phyloP scores from a whole-genome alignment of 2,797 vertebrate species.

The Tolypeutes matacus region DNA sequence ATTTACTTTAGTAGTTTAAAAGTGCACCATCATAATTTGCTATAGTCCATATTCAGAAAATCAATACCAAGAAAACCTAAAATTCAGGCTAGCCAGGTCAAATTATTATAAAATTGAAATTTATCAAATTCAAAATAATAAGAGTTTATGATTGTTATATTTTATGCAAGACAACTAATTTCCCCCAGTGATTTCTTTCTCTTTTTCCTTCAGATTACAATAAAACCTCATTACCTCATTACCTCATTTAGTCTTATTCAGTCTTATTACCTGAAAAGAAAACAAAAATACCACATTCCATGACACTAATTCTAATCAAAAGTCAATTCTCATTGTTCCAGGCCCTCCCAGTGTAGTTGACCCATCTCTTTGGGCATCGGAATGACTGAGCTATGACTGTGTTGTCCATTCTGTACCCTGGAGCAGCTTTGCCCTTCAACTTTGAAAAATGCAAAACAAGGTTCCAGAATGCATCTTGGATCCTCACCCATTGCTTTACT shows the following conservation, averaged over 20 bases:
- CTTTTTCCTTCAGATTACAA: conserved; percentile 24
- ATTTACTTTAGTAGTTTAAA: neutral
- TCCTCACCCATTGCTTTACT: conserved; percentile 59
- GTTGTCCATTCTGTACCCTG: neutral
- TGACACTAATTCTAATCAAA: neutral
- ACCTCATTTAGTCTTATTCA: too few relatives aligned
- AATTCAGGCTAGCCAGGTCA: neutral
- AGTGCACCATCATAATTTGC: neutral
- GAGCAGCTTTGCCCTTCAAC: conserved; percentile 51
- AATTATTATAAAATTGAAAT: neutral
- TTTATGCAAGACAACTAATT: neutral
- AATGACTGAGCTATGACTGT: neutral
- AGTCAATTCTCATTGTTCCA: neutral
- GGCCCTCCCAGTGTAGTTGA: neutral
- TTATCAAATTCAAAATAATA: conserved; percentile 43
- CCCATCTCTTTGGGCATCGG: neutral
- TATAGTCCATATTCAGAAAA: neutral
- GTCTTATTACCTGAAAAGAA: conserved; percentile 55
- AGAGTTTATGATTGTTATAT: neutral
- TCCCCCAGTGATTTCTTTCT: neutral
- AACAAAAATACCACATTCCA: neutral
- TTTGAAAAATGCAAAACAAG: conserved; percentile 72
- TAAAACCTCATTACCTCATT: conserved; percentile 23
- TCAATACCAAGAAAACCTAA: neutral
- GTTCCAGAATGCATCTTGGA: neutral